phyloP scores from a whole-genome alignment of 1,140 invertebrate genomes.

The Carposina sasakii region DNA sequence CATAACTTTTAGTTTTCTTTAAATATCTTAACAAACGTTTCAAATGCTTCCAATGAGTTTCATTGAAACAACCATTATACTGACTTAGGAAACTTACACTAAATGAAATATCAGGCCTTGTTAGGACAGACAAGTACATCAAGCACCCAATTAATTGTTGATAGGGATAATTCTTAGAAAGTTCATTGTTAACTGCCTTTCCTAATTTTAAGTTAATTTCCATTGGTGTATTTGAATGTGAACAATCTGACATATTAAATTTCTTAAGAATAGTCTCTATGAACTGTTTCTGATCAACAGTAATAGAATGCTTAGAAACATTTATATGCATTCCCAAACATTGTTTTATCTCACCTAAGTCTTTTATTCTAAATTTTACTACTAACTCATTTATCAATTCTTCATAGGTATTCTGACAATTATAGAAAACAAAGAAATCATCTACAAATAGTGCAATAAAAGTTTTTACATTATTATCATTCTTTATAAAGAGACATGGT shows the following conservation, averaged over 20 bases:
- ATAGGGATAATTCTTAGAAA: constrained; percentile 21
- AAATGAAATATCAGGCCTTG: constrained; percentile 65
- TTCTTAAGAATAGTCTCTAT: constrained; percentile 29
- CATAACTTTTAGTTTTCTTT: constrained; percentile 34
- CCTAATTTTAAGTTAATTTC: constrained; percentile 29
- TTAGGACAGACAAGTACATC: constrained; percentile 55
- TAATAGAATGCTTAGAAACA: constrained; percentile 7
- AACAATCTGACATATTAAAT: constrained; percentile 43
- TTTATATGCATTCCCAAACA: constrained; percentile 25
- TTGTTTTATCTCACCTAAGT: constrained; percentile 20
- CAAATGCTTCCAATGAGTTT: constrained; percentile 50
- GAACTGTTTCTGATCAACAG: constrained; percentile 21
- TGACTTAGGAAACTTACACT: constrained; percentile 58
- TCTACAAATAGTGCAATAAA: constrained; percentile 42
- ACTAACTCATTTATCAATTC: constrained; percentile 15
- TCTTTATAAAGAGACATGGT: constrained; percentile 35
- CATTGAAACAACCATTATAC: constrained; percentile 46
- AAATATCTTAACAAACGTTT: constrained; percentile 65
- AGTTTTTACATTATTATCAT: constrained; percentile 9
- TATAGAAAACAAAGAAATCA: constrained; percentile 41
- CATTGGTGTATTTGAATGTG: constrained; percentile 33
- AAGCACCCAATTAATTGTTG: constrained; percentile 32
- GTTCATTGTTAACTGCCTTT: constrained; percentile 14
- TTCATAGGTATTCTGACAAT: constrained; percentile 9
- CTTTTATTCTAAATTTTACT: constrained; percentile 24